Evolutionary conservation across 2,797 vertebrate species (phyloP), one percentile per base, ranked within the genome.

Genomic region (Dermochelys coriacea): DNA sequence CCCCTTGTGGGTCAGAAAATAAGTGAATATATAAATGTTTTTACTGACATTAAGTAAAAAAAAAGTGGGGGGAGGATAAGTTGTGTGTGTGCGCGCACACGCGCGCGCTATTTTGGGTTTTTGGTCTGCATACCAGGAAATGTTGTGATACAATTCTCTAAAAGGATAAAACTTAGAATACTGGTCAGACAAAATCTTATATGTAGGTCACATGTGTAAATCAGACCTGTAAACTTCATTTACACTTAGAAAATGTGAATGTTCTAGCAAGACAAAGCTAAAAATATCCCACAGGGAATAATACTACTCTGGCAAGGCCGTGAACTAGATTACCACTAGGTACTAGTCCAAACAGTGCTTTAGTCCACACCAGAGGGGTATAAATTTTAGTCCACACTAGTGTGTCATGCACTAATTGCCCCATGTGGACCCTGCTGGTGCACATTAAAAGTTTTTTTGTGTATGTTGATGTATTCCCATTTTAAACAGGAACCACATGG

Each of bases 131-230:
- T 88, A 84, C 93, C 84, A 93, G 80, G 88, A 94, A 79, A 80
- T 89, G 59, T 86, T 80, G 93, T 82, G 78, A 71, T 49, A 80
- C 80, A 45, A 29, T 87, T 95, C 93, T 86, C 79, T 92, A 91
- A 80, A 88, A 94, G 85, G 95, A 61, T 93, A 93, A 94, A 88
- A n/a, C 9, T 92, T 87, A 93, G 31, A 61, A 57, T 6, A 64
- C 9, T 51, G 61, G 87, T 50, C n/a, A 80, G 16, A 86, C 94
- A 77, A 93, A 93, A 80, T 90, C 93, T 47, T 5, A 0, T 37
- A 52, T 85, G 8, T 16, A 37, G 64, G n/a, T 91, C 77, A 85
- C 89, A 83, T 3, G 6, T 51, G 75, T 37, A 6, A 89, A 41
- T 5, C 11, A 23, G 9, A 31, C 80, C 25, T 91, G 51, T 52